phyloP scores from a whole-genome alignment of 2,888 invertebrate genomes.

The Liopterus haemorrhoidalis region DNA sequence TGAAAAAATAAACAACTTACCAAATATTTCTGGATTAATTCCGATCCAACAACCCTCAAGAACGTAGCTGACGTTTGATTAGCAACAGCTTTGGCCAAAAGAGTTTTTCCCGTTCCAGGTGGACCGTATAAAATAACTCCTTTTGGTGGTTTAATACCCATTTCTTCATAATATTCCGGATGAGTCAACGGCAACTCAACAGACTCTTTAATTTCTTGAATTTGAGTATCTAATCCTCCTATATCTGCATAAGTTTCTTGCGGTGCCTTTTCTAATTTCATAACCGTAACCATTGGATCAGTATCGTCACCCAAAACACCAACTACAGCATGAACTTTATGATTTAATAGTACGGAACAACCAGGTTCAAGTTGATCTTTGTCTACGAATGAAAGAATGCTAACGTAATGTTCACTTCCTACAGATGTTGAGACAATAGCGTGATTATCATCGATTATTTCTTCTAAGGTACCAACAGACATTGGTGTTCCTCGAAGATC shows the following conservation, averaged over 20 bases:
- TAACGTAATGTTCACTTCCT: conserved; percentile 98
- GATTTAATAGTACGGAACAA: conserved; percentile 95
- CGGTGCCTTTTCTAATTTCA: conserved; percentile 99
- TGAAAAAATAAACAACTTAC: conserved; percentile 1
- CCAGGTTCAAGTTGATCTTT: conserved; percentile 99
- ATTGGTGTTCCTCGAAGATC: conserved; percentile 98
- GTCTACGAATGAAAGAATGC: conserved; percentile 97
- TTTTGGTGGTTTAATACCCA: conserved; percentile 99
- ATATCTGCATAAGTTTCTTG: conserved; percentile 99
- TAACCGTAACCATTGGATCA: conserved; percentile 99
- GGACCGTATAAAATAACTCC: conserved; percentile 98
- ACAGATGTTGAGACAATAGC: conserved; percentile 99
- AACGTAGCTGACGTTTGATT: conserved; percentile 99
- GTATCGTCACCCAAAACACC: conserved; percentile 98
- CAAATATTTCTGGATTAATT: conserved; percentile 97
- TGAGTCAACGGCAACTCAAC: conserved; percentile 98
- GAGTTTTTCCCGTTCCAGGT: conserved; percentile 97
- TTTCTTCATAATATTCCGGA: conserved; percentile 99
- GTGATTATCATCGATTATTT: conserved; percentile 99
- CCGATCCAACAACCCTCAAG: conserved; percentile 97
- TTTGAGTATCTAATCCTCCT: conserved; percentile 94
- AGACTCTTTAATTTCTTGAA: conserved; percentile 96
- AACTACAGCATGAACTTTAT: conserved; percentile 99
- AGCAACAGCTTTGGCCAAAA: conserved; percentile 97
- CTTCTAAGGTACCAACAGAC: conserved; percentile 99